These are phyloP conservation scores for Antechinus stuartii DNA, from an alignment of 2,113 vertebrate species.

Conservation along the genomic window DNA sequence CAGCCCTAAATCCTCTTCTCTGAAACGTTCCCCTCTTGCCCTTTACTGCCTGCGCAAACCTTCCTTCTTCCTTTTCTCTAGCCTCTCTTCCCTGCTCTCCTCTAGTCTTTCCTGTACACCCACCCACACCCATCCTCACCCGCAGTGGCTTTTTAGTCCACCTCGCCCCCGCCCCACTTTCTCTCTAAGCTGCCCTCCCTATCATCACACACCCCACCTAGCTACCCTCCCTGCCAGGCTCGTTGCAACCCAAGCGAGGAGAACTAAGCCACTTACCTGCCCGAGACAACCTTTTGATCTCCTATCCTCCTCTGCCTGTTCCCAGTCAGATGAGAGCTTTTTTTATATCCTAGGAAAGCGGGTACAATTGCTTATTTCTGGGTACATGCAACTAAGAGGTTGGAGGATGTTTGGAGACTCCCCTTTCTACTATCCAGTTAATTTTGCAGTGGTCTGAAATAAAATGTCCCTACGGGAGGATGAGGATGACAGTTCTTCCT, in stretches of 20 bases:
- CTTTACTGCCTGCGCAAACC: background rate
- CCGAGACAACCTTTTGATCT: background rate
- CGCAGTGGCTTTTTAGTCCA: background rate
- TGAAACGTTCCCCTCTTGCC: background rate
- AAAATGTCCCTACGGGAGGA: constrained; percentile 71
- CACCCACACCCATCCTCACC: background rate
- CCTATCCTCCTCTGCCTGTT: background rate
- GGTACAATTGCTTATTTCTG: background rate
- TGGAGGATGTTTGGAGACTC: background rate
- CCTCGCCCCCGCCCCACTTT: background rate
- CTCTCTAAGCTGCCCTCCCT: background rate
- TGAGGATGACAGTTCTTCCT: constrained; percentile 56
- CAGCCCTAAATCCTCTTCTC: background rate
- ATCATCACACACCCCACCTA: background rate
- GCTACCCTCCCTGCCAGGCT: background rate
- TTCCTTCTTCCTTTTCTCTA: background rate
- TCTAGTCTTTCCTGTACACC: background rate
- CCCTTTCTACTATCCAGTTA: background rate
- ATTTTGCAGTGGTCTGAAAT: constrained; percentile 77
- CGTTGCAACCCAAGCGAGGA: background rate
- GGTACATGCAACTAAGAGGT: background rate
- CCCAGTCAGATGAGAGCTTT: background rate
- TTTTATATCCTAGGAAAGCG: background rate
- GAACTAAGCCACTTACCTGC: background rate
- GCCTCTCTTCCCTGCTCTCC: background rate